Conservation (phyloP, 2,113 vertebrate species). For the Lophius piscatorius region DNA sequence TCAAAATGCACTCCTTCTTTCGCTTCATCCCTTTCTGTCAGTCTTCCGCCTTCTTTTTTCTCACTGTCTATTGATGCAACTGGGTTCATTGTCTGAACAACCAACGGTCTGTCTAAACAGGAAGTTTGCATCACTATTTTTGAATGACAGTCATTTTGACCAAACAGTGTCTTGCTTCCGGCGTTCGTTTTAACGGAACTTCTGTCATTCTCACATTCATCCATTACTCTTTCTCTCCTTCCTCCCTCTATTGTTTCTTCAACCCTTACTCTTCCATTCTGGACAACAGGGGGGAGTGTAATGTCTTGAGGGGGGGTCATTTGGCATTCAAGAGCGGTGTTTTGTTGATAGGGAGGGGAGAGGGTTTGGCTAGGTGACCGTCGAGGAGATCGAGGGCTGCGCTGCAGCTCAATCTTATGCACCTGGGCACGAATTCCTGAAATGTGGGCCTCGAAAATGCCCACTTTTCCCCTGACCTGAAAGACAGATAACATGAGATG, state of each 20-base stretch:
- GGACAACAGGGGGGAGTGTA: slow-evolving; percentile 56
- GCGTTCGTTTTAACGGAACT: slow-evolving; percentile 23
- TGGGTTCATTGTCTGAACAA: slow-evolving; percentile 12
- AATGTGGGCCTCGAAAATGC: slow-evolving; percentile 94
- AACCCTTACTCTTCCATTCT: slow-evolving; percentile 73
- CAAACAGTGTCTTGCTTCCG: slow-evolving; percentile 37
- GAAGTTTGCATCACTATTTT: slow-evolving; percentile 33
- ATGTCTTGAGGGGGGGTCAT: slow-evolving; percentile 42
- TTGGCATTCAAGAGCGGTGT: slow-evolving; percentile 50
- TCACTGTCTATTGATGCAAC: slow-evolving; percentile 3
- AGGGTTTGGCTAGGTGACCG: slow-evolving; percentile 50
- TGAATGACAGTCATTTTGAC: slow-evolving; percentile 42
- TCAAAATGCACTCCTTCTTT: slow-evolving; percentile 19
- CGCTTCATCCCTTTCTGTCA: slow-evolving; percentile 9
- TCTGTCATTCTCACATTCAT: slow-evolving; percentile 18
- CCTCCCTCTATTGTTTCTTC: slow-evolving; percentile 29
- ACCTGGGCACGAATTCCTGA: slow-evolving; percentile 82
- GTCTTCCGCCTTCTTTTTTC: slow-evolving; percentile 22
- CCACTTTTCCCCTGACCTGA: slow-evolving; percentile 86
- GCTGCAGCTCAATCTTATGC: slow-evolving; percentile 77
- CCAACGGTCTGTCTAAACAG: slow-evolving; percentile 15
- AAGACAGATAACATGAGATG: slow-evolving; percentile 16
- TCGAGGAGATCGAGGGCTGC: slow-evolving; percentile 82
- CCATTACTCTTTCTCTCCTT: slow-evolving; percentile 13
- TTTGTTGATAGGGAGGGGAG: slow-evolving; percentile 41